Evolutionary conservation across 2,797 vertebrate species (phyloP), one percentile per base, ranked within the genome.

Genomic region (Neoniphon sammara): DNA sequence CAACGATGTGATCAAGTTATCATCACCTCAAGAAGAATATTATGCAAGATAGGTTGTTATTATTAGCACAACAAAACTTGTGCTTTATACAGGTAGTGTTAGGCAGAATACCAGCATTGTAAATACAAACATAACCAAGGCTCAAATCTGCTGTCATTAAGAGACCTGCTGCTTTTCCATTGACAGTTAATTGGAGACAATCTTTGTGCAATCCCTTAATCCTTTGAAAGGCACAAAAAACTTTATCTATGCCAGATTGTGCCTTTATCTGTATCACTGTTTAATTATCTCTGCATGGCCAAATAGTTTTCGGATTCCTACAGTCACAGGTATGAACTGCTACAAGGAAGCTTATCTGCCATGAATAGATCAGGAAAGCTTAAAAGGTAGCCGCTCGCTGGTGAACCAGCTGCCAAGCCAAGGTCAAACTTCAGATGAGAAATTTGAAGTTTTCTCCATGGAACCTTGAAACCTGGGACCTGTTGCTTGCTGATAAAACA

Each of bases 1-100:
- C 63, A 52, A 59, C 44, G 55, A 36, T 75, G 76, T 87, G 73
- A 50, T 47, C 14, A 47, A 69, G 53, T 72, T 81, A 63, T 73
- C 50, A n/a, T 71, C 60, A 5, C 2, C 52, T 74, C 70, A 85
- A 36, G 74, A 34, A 20, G 15, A 76, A 66, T 4, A 78, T 84
- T 78, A 70, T 64, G 12, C 57, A 71, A 66, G 30, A 66, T 44
- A 2, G 30, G 25, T 68, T 71, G 25, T 68, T 69, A 59, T 63
- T 82, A 61, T 71, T 58, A 72, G 36, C 3, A 21, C 77, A 25
- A 46, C 57, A 58, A 54, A 14, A 30, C 6, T 7, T 31, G 73
- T 70, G 50, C 12, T 65, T 50, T 56, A 34, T 42, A 52, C 61
- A 7, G 36, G 36, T 10, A 39, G 10, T 75, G 3, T 77, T 56